phyloP scores from a whole-genome alignment of 2,113 vertebrate species.

The Fregetta grallaria region DNA sequence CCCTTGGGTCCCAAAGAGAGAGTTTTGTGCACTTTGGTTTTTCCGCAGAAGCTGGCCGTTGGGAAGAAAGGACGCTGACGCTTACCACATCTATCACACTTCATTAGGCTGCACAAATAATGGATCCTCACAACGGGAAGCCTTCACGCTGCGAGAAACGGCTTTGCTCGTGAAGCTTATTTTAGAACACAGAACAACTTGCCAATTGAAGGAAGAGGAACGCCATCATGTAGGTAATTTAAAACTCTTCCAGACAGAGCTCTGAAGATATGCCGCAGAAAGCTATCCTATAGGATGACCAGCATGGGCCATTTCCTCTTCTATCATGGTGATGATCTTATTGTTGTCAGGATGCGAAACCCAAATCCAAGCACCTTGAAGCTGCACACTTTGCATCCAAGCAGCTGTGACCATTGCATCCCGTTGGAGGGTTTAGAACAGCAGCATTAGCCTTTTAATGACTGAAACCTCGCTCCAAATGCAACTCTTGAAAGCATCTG shows the following conservation, averaged over 20 bases:
- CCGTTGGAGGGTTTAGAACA: neutral
- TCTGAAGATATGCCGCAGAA: fast-evolving
- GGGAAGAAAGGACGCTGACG: neutral
- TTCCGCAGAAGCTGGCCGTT: fast-evolving
- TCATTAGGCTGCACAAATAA: neutral
- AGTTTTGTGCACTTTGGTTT: neutral
- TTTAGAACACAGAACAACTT: neutral
- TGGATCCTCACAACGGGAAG: fast-evolving
- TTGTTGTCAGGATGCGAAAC: neutral
- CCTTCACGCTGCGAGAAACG: fast-evolving
- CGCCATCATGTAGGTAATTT: fast-evolving
- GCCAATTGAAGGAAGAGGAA: neutral
- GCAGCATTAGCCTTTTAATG: neutral
- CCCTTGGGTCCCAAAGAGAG: neutral
- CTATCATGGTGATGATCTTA: fast-evolving
- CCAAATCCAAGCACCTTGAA: fast-evolving
- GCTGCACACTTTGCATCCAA: fast-evolving
- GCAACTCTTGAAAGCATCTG: neutral
- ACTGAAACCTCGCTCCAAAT: neutral
- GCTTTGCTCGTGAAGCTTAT: neutral
- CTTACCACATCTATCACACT: fast-evolving
- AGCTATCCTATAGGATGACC: neutral
- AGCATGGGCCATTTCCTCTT: fast-evolving
- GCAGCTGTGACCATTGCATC: fast-evolving
- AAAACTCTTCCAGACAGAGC: neutral